phyloP scores from a whole-genome alignment of 1,140 invertebrate species.

The Epicauta chinensis region DNA sequence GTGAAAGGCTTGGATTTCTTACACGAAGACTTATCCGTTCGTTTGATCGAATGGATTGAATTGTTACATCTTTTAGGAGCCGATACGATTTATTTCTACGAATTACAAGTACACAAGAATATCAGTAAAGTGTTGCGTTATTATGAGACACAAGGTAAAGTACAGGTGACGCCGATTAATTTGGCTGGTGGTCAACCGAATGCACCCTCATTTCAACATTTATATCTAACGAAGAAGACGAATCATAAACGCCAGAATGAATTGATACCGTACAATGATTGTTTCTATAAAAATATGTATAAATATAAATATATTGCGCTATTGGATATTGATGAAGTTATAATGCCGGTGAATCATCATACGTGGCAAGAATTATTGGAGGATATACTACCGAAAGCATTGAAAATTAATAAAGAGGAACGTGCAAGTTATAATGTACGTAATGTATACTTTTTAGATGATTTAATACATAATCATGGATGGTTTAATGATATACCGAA shows the following conservation, averaged over 20 bases:
- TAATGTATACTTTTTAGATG: slow-evolving; percentile 60
- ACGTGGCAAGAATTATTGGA: slow-evolving; percentile 77
- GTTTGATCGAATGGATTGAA: slow-evolving; percentile 94
- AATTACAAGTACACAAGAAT: slow-evolving; percentile 85
- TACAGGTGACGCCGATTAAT: slow-evolving; percentile 80
- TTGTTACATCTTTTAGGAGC: slow-evolving; percentile 79
- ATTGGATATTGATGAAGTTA: slow-evolving; percentile 90
- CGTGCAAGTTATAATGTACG: slow-evolving; percentile 36
- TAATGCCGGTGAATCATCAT: slow-evolving; percentile 76
- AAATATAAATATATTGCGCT: slow-evolving; percentile 85
- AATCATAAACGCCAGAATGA: slow-evolving; percentile 93
- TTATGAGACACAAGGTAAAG: slow-evolving; percentile 67
- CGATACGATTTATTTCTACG: slow-evolving; percentile 89
- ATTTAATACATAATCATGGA: slow-evolving; percentile 69
- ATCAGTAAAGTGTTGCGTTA: slow-evolving; percentile 81
- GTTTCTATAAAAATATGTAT: slow-evolving; percentile 89
- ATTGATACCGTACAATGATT: slow-evolving; percentile 95
- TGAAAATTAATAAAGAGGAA: slow-evolving; percentile 64
- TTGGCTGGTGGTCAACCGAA: slow-evolving; percentile 89
- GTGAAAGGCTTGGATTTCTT: slow-evolving; percentile 91
- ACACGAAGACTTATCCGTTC: slow-evolving; percentile 82
- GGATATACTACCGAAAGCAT: slow-evolving; percentile 59
- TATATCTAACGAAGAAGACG: slow-evolving; percentile 82
- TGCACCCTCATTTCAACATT: slow-evolving; percentile 77
- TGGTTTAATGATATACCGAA: slow-evolving; percentile 75